These are phyloP conservation scores for Wasmannia auropunctata DNA, from an alignment of 1,140 invertebrate genomes.

Conservation along the genomic window DNA sequence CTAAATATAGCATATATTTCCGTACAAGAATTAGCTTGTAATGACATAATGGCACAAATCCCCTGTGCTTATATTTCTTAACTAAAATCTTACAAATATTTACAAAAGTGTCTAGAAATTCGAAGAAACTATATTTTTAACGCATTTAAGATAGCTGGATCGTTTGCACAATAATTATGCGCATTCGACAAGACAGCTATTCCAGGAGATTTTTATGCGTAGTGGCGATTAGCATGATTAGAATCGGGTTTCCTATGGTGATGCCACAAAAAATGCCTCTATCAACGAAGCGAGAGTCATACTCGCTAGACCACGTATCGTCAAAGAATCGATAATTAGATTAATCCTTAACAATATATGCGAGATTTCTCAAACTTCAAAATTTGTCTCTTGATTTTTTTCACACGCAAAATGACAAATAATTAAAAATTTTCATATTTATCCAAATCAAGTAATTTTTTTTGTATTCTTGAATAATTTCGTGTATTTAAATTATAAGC, in stretches of 20 bases:
- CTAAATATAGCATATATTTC: background rate
- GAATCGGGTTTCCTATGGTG: background rate
- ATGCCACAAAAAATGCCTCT: slow-evolving; percentile 8
- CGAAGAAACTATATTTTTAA: slow-evolving; percentile 46
- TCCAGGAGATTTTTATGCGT: background rate
- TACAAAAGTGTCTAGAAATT: background rate
- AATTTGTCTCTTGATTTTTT: background rate
- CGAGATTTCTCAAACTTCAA: background rate
- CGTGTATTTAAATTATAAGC: too few species aligned
- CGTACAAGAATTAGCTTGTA: background rate
- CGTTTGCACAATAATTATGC: slow-evolving; percentile 48
- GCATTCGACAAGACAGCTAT: background rate
- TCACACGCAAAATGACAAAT: background rate
- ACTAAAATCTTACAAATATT: slow-evolving; percentile 27
- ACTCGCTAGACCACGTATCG: background rate
- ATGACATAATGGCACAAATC: slow-evolving; percentile 21
- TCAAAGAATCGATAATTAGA: slow-evolving; percentile 15
- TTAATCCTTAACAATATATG: background rate
- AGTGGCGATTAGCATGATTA: slow-evolving; percentile 7
- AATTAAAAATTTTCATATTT: background rate
- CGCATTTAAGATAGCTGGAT: background rate
- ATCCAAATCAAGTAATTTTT: too few species aligned
- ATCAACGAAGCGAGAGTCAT: background rate
- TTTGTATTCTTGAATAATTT: too few species aligned
- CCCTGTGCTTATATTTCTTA: slow-evolving; percentile 29